phyloP scores from a whole-genome alignment of 2,888 invertebrate species.

The Conops quadrifasciatus region DNA sequence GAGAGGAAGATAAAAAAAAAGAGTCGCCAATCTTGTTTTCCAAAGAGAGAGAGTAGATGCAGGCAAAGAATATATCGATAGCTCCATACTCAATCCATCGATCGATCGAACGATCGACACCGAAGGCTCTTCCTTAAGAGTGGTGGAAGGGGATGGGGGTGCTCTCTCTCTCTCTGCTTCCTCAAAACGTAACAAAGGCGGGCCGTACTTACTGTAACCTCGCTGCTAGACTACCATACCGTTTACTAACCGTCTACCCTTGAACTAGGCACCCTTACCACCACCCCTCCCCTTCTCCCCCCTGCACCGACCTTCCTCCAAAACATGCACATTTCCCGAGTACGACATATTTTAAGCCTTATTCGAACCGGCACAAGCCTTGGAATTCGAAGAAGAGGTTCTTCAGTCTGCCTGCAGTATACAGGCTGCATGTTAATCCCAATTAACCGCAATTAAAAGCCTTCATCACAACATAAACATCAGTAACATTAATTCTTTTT shows the following conservation, averaged over 20 bases:
- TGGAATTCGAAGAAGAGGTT: constrained; percentile 16
- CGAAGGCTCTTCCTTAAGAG: too few species aligned
- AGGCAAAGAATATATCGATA: constrained; percentile 3
- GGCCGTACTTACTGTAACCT: too few species aligned
- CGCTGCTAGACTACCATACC: too few species aligned
- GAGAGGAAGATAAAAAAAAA: constrained; percentile 44
- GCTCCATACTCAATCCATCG: background rate
- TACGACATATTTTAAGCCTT: background rate
- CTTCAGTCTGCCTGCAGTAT: background rate
- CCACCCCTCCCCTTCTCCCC: constrained; percentile 13
- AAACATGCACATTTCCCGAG: background rate
- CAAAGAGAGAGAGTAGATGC: background rate
- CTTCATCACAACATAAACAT: constrained; percentile 27
- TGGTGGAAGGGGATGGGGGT: too few species aligned
- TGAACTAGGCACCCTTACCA: too few species aligned
- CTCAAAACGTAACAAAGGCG: too few species aligned
- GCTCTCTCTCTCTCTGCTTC: too few species aligned
- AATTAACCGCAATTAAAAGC: constrained; percentile 63
- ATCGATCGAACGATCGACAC: too few species aligned
- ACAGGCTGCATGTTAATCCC: constrained; percentile 55
- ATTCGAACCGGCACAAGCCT: constrained; percentile 10
- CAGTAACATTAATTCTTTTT: constrained; percentile 5
- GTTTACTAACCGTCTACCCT: constrained; percentile 21
- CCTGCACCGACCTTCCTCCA: background rate
- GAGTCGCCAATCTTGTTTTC: constrained; percentile 27